Evolutionary conservation across 2,888 invertebrate species (phyloP), one percentile per base, ranked within the genome.

Genomic region (Diaphora mendica): DNA sequence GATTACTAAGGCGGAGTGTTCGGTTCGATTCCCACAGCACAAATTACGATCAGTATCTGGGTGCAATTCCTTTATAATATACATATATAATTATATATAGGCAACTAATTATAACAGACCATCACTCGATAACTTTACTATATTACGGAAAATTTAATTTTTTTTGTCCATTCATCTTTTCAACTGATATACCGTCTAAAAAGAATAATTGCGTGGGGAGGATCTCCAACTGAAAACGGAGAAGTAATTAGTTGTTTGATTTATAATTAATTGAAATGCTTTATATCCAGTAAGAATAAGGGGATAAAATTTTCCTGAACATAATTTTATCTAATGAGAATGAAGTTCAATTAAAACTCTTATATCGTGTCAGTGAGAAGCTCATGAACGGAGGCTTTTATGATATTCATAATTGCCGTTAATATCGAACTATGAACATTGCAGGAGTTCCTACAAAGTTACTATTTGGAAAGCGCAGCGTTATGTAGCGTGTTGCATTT

Each of bases 361-460:
- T 2, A 26, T 55, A 26, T 9, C 55, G 59, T 13, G 15, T 15
- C 3, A 26, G 26, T 59, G 13, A 13, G 15, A 55, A 35, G 35
- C 4, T 35, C 0, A 4, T 35, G 35, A 35, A 35, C 7, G 7
- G 35, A 35, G 35, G 35, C n/a, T 35, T 35, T 35, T 1, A 33
- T 35, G 35, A 35, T 35, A 35, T 35, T 55, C 33, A 33, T 55
- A 68, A 68, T 39, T 8, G 35, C 39, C 15, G 35, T 55, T 55
- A 68, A 68, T 35, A 8, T n/a, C 51, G 23, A 51, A 35, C 68
- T 33, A 68, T 68, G 68, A 55, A n/a, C 55, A 68, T 39, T 35
- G 35, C n/a, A 13, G 15, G 35, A 20, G 35, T 17, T 35, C 30
- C 62, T 39, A 39, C 65, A 13, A 48, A 48, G 48, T 48, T 48